These are phyloP conservation scores for Tenebrosternarchus preto DNA, from an alignment of 2,113 vertebrate genomes.

Conservation along the genomic window DNA sequence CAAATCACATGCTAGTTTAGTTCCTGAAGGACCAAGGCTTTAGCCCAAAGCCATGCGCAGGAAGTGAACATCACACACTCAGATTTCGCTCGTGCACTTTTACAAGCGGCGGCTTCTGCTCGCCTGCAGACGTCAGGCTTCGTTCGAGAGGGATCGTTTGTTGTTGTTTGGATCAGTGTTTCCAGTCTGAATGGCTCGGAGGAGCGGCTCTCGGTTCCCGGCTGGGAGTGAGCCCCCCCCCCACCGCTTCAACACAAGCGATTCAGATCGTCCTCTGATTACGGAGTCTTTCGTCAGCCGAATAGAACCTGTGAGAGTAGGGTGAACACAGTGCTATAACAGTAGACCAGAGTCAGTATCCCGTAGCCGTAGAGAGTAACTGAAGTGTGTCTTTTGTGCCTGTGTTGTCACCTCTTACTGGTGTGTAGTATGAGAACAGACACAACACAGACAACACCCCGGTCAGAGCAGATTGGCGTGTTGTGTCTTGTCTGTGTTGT, in stretches of 20 bases:
- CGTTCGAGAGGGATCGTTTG: too few species aligned
- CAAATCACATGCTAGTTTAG: neutral
- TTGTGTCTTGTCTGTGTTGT: too few species aligned
- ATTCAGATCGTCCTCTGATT: neutral
- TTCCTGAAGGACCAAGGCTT: neutral
- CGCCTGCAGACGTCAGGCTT: neutral
- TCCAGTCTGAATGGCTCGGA: neutral
- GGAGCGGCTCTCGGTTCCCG: neutral
- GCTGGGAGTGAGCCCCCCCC: neutral
- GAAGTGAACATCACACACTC: neutral
- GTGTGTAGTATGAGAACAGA: too few species aligned
- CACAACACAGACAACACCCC: too few species aligned
- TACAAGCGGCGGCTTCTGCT: neutral
- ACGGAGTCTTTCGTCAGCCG: conserved; percentile 4
- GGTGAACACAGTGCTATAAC: neutral
- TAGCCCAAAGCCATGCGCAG: conserved; percentile 6
- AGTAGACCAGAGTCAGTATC: neutral
- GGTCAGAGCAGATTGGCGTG: too few species aligned
- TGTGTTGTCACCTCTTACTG: too few species aligned
- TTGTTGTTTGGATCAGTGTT: neutral
- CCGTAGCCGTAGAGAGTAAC: too few species aligned
- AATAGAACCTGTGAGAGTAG: too few species aligned
- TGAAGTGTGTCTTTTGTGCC: neutral
- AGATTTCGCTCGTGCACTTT: neutral
- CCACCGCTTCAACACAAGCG: neutral